Percentiles rank a stretch among this genome's conserved stretches.
phyloP scores from a whole-genome alignment of 2,113 vertebrate species.

The Pica pica region DNA sequence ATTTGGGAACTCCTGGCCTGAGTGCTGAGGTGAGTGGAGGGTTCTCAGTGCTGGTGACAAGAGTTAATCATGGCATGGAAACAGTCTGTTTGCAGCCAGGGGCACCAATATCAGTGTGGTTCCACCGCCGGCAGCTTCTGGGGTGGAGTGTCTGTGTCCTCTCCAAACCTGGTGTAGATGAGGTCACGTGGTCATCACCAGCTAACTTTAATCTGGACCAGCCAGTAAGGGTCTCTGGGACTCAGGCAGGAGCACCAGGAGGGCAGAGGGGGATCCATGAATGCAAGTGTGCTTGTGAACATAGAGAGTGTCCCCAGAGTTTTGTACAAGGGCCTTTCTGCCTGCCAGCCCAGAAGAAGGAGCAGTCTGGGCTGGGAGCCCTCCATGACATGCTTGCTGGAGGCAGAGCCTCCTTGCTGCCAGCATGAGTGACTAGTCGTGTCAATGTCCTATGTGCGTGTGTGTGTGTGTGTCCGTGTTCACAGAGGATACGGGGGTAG shows the following conservation, averaged over 20 bases:
- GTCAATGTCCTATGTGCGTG: too few species aligned
- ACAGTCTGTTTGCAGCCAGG: neutral
- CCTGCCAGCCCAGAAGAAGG: neutral
- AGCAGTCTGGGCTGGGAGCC: neutral
- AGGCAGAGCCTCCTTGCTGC: neutral
- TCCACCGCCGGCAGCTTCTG: rapidly evolving
- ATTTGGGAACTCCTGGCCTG: neutral
- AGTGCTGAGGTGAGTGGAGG: neutral
- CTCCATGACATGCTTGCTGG: neutral
- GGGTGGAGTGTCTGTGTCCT: neutral
- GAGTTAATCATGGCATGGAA: neutral
- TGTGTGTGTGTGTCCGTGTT: too few species aligned
- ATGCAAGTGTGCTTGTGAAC: neutral
- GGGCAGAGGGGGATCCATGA: neutral
- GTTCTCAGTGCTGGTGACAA: neutral
- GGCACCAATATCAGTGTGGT: rapidly evolving
- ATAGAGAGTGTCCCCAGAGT: too few species aligned
- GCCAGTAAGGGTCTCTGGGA: neutral
- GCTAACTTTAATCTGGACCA: neutral
- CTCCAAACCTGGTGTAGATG: neutral
- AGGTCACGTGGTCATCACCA: neutral
- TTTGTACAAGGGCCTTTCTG: neutral
- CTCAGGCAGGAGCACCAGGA: neutral
- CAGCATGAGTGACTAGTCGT: rapidly evolving
- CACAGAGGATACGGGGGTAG: too few species aligned